Conservation (phyloP, 37 sponge, comb jelly and placozoan species). For the Eunapius fragilis region DNA sequence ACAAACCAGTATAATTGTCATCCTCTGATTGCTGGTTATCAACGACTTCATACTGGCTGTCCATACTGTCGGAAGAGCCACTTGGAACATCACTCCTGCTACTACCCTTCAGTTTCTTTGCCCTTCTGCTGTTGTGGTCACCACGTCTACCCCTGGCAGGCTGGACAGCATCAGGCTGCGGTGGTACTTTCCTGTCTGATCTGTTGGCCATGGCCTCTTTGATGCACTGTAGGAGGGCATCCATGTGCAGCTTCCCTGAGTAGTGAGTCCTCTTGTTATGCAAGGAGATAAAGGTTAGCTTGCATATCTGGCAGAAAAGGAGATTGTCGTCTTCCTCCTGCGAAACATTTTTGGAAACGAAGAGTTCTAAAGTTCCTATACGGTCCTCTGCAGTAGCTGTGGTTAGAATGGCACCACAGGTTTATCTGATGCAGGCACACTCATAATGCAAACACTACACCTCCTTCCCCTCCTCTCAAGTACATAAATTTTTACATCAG, state of each 20-base stretch:
- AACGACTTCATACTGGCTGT: not conserved
- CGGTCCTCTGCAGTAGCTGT: not conserved
- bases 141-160: not conserved
- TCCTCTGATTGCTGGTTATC: not conserved
- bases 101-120: not conserved
- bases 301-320: constrained; percentile 29
- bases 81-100: no score
- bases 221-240: constrained; percentile 18
- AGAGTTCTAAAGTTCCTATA: not conserved
- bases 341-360: not conserved
- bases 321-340: constrained; percentile 17
- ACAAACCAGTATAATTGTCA: not conserved
- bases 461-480: no score
- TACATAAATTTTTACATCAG: no score
- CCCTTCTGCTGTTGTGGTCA: not conserved
- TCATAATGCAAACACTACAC: no score
- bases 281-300: constrained; percentile 30
- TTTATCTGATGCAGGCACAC: no score
- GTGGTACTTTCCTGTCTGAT: not conserved
- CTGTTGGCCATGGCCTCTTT: constrained; percentile 1
- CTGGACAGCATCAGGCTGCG: not conserved
- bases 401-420: not conserved
- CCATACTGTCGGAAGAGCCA: not conserved
- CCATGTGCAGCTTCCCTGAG: constrained; percentile 19
- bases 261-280: constrained; percentile 46